Base-by-base conservation (phyloP, 2,113 vertebrate species). In the Myotis yumanensis region DNA sequence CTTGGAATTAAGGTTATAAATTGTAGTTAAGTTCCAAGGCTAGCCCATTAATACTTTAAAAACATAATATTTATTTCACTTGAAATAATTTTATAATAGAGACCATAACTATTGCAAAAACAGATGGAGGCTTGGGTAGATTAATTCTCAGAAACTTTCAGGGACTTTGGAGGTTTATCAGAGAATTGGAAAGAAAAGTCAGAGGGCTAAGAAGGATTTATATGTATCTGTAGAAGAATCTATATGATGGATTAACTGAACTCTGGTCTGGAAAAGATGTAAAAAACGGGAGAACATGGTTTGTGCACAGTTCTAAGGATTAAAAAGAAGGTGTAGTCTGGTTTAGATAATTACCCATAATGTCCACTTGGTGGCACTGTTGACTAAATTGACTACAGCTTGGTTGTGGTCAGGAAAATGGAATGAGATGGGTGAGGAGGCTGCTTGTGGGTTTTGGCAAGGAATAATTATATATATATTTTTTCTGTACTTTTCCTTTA, bases 311-410 rank as follows among this genome's bases (percentile, higher is more conserved):
- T 73, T 92, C 52, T 52, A 17, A 79, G 52, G 22, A 77, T 88
- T 54, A 48, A 46, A 48, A n/a, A 68, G 62, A 89, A 71, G n/a
- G 11, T 32, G 11, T 14, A 7, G 7, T 7, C 40, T 37, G 59
- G 25, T 37, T 95, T 86, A 73, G 7, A 14, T 83, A 77, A 85
- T 46, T 93, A 92, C n/a, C 66, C 30, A 54, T 16, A 37, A 62
- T 85, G 23, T 17, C 43, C 92, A 75, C 64, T 35, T 73, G 96
- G 73, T 90, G 90, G 92, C 86, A 89, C 32, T 86, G 86, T 72
- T 95, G 86, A 79, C 82, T 73, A 59, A 82, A 0, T 54, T 82
- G 71, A 79, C 85, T 95, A 23, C 85, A 96, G 94, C 81, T 97
- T 86, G 90, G 94, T 91, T 95, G 94, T 84, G 85, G 25, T 57